Base-by-base conservation (phyloP, 2,797 vertebrate genomes). In the Silurus lanzhouensis region DNA sequence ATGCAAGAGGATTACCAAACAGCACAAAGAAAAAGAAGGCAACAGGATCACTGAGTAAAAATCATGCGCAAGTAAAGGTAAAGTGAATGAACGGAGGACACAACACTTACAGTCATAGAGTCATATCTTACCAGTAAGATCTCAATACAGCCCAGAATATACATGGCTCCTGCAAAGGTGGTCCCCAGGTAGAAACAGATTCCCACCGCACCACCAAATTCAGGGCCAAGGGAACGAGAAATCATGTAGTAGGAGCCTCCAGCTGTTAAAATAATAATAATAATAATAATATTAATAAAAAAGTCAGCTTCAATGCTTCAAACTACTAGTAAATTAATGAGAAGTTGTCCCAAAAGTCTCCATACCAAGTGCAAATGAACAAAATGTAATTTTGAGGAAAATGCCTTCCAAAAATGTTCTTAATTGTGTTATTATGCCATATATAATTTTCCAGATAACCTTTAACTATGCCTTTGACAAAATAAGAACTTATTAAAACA, bases 231-330 rank as follows among this genome's bases (percentile, higher is more conserved):
- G 0, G 98, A 99, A 84, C 98, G 98, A 5, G 98, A 99, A 89
- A 99, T 99, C 98, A 99, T 99, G 94, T 99, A 99, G 94, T 99
- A 99, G 86, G 98, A 96, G 64, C 98, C 98, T 13, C 98, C 98
- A 77, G 98, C 98, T 99, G 81, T 83, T 67, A 77, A 83, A 60
- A 79, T 61, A 80, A 70, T 57, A 84, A 55, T 1, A 52, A 52
- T 10, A 52, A 52, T 52, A 52, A 52, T 52, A 52, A 52, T 52
- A 52, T 0, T 52, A 7, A 10, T 7, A 52, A 52, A 0, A 7
- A 52, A 14, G 1, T 55, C 19, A 66, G 9, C 20, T 63, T 25
- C 66, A 25, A 10, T 71, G 52, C 8, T 72, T 15, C 14, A 46
- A 6, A 70, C 1, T 25, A 25, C 17, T 44, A 17, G 57, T 48